Percentiles rank a stretch among this genome's conserved stretches.
phyloP scores from a whole-genome alignment of 2,113 vertebrate genomes.

The Rhabdornis inornatus region DNA sequence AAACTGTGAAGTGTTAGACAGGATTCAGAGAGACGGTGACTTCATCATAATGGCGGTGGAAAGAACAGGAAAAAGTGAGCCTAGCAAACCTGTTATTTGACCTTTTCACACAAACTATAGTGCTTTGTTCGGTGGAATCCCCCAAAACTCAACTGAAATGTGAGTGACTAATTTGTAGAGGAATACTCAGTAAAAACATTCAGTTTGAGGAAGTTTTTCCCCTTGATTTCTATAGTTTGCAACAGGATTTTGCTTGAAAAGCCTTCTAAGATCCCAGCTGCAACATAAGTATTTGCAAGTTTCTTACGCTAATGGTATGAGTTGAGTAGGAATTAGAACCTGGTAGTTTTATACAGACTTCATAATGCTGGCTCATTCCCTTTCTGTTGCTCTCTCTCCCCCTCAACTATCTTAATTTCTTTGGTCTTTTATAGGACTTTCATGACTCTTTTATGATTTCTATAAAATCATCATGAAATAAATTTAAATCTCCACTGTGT shows the following conservation, averaged over 20 bases:
- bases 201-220: background rate
- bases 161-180: background rate
- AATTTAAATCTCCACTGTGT: background rate
- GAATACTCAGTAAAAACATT: background rate
- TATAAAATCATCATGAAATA: background rate
- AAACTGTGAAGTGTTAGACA: background rate
- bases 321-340: background rate
- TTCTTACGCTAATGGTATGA: background rate
- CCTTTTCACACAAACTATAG: background rate
- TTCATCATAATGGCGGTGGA: background rate
- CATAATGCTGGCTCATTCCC: background rate
- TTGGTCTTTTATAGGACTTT: background rate
- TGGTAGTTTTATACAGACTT: background rate
- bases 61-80: background rate
- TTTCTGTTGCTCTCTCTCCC: background rate
- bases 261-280: background rate
- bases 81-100: background rate
- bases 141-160: background rate
- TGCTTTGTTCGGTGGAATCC: background rate
- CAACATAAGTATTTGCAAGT: background rate
- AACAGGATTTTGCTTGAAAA: background rate
- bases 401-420: background rate
- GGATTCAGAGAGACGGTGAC: background rate
- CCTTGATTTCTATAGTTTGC: accelerated
- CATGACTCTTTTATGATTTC: background rate